Conservation (phyloP, 2,113 vertebrate species). For the Grallaria varia region DNA sequence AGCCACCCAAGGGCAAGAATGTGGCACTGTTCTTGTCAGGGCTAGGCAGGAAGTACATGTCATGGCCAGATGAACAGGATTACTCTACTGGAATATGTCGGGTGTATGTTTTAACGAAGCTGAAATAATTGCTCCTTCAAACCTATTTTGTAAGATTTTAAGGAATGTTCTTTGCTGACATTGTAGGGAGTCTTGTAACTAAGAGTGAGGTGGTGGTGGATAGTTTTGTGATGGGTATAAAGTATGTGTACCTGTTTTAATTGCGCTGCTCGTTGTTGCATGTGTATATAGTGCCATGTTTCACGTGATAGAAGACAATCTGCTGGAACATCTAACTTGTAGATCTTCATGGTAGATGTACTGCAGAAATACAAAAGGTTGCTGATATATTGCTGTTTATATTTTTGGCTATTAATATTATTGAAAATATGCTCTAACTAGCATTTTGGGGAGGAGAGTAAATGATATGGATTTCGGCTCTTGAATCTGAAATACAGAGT, state of each 20-base stretch:
- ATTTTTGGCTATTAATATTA: neutral
- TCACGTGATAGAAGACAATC: neutral
- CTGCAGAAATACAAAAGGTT: neutral
- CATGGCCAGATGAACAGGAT: neutral
- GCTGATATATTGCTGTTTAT: neutral
- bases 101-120: neutral
- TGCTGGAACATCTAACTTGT: neutral
- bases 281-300: neutral
- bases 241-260: neutral
- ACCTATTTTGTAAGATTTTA: neutral
- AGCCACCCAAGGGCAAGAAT: slow-evolving; percentile 17
- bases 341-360: neutral
- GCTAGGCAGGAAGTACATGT: neutral
- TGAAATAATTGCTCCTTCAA: neutral
- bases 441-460: neutral
- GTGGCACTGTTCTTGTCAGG: neutral
- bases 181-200: neutral
- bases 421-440: neutral
- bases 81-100: neutral
- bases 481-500: neutral
- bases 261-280: neutral
- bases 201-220: neutral
- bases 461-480: neutral
- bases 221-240: neutral
- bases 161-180: neutral